A percentile compares a stretch with the other conserved stretches of the same genome.
These are phyloP conservation scores for Taxidea taxus DNA, from an alignment of 2,113 vertebrate species.

Conservation along the genomic window DNA sequence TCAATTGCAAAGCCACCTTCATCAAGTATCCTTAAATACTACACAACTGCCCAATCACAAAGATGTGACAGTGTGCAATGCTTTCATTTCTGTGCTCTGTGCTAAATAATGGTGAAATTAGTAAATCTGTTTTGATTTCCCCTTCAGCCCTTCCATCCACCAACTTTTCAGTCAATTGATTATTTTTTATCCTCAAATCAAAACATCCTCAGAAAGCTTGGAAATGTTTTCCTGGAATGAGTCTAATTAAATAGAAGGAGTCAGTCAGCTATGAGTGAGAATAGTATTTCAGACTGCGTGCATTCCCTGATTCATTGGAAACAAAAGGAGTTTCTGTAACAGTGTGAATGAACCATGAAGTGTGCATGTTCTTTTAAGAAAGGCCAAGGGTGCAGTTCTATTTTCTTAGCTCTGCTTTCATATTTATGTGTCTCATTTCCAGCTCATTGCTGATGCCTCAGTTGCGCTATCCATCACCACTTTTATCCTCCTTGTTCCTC, in stretches of 20 bases:
- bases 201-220: constrained; percentile 69
- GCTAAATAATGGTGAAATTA: constrained; percentile 40
- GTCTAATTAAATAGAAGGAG: constrained; percentile 75
- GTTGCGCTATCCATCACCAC: constrained; percentile 95
- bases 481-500: constrained; percentile 95
- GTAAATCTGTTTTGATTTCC: constrained; percentile 42
- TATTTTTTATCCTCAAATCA: constrained; percentile 15
- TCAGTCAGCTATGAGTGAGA: constrained; percentile 63
- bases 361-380: constrained; percentile 94
- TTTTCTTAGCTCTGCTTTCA: constrained; percentile 93
- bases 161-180: constrained; percentile 50
- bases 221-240: constrained; percentile 66
- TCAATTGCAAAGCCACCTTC: background rate
- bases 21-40: background rate
- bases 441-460: constrained; percentile 95
- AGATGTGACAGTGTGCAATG: background rate
- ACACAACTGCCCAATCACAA: background rate
- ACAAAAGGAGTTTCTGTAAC: constrained; percentile 86
- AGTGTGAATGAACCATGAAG: constrained; percentile 94
- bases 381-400: constrained; percentile 97
- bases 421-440: constrained; percentile 99
- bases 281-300: constrained; percentile 71
- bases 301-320: constrained; percentile 76
- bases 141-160: background rate
- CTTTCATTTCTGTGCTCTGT: constrained; percentile 21